A percentile compares a stretch with the other conserved stretches of the same genome.
phyloP scores from a whole-genome alignment of 2,797 vertebrate genomes.

The Coendou prehensilis region DNA sequence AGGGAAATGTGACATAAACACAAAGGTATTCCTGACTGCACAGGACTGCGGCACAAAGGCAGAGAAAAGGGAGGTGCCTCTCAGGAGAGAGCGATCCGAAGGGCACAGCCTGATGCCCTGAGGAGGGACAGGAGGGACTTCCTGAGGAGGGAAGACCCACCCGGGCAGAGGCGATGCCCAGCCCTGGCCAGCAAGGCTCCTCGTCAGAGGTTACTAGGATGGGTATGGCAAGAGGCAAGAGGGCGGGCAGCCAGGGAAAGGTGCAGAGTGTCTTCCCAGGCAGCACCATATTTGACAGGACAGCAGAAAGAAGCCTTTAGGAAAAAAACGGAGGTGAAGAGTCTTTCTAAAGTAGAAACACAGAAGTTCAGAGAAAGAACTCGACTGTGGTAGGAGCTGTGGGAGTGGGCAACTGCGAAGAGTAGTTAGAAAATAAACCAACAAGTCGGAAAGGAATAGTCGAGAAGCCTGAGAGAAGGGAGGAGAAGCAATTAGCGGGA shows the following conservation, averaged over 20 bases:
- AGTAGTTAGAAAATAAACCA: neutral
- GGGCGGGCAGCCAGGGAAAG: neutral
- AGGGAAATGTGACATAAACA: neutral
- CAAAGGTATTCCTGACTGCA: neutral
- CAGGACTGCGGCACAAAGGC: neutral
- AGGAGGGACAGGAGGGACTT: rapidly evolving
- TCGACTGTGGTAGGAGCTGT: neutral
- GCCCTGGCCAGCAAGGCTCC: neutral
- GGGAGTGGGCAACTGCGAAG: rapidly evolving
- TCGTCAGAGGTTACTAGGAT: neutral
- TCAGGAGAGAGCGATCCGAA: neutral
- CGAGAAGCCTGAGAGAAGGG: neutral
- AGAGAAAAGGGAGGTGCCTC: neutral
- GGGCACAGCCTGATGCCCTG: neutral
- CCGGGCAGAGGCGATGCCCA: rapidly evolving
- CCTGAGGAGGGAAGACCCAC: neutral
- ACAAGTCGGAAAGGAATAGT: neutral
- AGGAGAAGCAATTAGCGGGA: neutral
- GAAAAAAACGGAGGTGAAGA: neutral
- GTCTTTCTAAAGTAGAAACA: neutral
- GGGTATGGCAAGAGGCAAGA: neutral
- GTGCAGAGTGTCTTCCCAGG: neutral
- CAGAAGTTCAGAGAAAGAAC: neutral
- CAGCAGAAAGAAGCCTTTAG: neutral
- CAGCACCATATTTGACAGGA: neutral